A percentile compares a stretch with the other conserved stretches of the same genome.
Conservation (phyloP, 2,113 vertebrate species). For the Pygathrix nemaeus region DNA sequence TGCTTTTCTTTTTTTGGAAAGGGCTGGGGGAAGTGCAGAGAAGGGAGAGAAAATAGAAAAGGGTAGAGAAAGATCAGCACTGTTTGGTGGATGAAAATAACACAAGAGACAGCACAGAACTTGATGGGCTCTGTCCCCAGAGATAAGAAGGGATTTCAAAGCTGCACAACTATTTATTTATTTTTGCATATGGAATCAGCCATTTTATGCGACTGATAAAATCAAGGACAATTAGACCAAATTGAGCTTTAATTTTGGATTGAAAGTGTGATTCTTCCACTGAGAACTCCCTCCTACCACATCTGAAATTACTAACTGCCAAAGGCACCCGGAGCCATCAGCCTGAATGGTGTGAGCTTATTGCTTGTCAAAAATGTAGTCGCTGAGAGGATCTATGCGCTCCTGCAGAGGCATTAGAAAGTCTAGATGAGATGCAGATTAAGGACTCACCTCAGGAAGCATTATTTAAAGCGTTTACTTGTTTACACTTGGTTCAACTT, state of each 20-base stretch:
- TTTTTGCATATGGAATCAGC: slow-evolving; percentile 83
- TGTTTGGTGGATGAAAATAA: slow-evolving; percentile 59
- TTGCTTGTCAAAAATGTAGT: slow-evolving; percentile 62
- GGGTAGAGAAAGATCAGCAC: slow-evolving; percentile 57
- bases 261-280: slow-evolving; percentile 76
- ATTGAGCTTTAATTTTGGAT: slow-evolving; percentile 87
- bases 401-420: slow-evolving; percentile 55
- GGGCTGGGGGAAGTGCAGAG: slow-evolving; percentile 51
- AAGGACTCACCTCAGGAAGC: neutral
- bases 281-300: slow-evolving; percentile 80
- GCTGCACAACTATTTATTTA: slow-evolving; percentile 77
- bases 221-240: slow-evolving; percentile 87
- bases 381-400: slow-evolving; percentile 16
- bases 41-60: slow-evolving; percentile 66
- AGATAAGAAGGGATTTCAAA: slow-evolving; percentile 69
- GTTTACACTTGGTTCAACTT: slow-evolving; percentile 36
- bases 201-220: slow-evolving; percentile 84
- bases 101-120: slow-evolving; percentile 62
- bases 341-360: slow-evolving; percentile 69
- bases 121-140: slow-evolving; percentile 37
- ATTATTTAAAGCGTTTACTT: slow-evolving; percentile 36
- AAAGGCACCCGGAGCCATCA: slow-evolving; percentile 69
- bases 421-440: slow-evolving; percentile 58
- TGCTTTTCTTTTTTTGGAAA: slow-evolving; percentile 69
- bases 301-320: slow-evolving; percentile 82